Base-by-base conservation (phyloP, 2,888 invertebrate species). In the Catocala fraxini region DNA sequence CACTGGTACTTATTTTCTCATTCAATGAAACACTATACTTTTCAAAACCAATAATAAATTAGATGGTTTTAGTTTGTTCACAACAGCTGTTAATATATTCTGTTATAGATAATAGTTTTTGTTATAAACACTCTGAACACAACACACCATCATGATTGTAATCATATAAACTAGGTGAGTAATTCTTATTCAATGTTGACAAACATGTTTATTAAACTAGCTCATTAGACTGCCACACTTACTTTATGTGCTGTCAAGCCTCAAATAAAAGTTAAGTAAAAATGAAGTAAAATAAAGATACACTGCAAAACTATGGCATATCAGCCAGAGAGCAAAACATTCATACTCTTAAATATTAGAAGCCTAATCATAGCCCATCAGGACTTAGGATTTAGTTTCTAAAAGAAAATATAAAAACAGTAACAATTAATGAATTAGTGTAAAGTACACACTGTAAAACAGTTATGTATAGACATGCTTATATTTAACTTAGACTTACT, bases 401-500 rank as follows among this genome's bases (percentile, higher is more conserved):
- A 15, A 15, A 9, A 39, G 35, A 39, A 39, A 39, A 39, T 39
- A 9, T 6, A 15, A 46, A 12, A 3, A 47, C 5, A 25, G 6
- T 34, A 48, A 48, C 33, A 48, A 43, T 43, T 7, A 43, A 9
- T 43, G 35, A 39, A 39, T 46, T 46, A 46, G 46, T 46, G 13
- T 15, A 46, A 46, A 46, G 56, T 56, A 56, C 25, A 56, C 33
- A 54, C 9, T 25, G 39, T 35, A 57, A 45, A 61, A 52, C 35
- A 39, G n/a, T 56, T 45, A 41, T 34, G 34, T 7, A n/a, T 53
- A n/a, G 34, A 55, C 86, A 84, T 88, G 87, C 88, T 75, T 68
- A 82, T 60, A 80, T 49, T 61, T 70, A 70, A 65, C 58, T 56
- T 56, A 60, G 62, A 92, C 94, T 94, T 93, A 95, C 94, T 86